Evolutionary conservation across 2,797 vertebrate genomes (phyloP).

Genomic region (Microctenopoma steveboyesi): DNA sequence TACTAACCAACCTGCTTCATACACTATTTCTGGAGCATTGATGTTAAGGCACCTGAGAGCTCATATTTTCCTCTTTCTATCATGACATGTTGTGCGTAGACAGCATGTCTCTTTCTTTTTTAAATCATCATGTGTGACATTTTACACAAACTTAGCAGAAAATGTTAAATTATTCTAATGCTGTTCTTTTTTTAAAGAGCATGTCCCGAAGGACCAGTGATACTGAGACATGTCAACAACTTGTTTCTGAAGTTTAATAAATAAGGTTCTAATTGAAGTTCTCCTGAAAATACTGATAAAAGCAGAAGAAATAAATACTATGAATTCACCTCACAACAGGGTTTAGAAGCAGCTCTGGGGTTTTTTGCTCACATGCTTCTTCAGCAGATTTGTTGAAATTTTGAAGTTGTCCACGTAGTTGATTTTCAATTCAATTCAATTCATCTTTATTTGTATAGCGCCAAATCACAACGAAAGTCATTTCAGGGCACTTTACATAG

Average conservation of each 20-base stretch:
- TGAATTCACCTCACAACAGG: not conserved
- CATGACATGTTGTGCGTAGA: slow-evolving; percentile 1
- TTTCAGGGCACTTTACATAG: too few relatives aligned
- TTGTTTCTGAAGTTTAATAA: too few relatives aligned
- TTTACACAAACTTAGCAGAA: not conserved
- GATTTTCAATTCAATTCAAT: too few relatives aligned
- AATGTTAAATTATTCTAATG: not conserved
- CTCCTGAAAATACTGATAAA: not conserved
- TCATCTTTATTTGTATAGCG: too few relatives aligned
- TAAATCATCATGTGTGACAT: not conserved
- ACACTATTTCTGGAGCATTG: slow-evolving; percentile 33
- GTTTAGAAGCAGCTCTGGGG: not conserved
- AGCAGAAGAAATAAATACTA: not conserved
- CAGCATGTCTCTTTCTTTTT: not conserved
- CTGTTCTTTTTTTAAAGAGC: not conserved
- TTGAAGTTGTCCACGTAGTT: not conserved
- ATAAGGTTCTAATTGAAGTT: not conserved
- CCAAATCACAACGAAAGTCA: too few relatives aligned
- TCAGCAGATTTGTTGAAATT: not conserved
- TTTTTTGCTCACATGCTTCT: not conserved
- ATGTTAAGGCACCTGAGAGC: slow-evolving; percentile 26
- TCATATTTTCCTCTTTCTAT: slow-evolving; percentile 11
- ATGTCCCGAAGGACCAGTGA: too few relatives aligned
- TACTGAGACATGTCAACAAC: not conserved
- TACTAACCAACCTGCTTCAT: slow-evolving; percentile 26